phyloP scores from a whole-genome alignment of 2,888 invertebrate species.

The Philopedon plagiatum region DNA sequence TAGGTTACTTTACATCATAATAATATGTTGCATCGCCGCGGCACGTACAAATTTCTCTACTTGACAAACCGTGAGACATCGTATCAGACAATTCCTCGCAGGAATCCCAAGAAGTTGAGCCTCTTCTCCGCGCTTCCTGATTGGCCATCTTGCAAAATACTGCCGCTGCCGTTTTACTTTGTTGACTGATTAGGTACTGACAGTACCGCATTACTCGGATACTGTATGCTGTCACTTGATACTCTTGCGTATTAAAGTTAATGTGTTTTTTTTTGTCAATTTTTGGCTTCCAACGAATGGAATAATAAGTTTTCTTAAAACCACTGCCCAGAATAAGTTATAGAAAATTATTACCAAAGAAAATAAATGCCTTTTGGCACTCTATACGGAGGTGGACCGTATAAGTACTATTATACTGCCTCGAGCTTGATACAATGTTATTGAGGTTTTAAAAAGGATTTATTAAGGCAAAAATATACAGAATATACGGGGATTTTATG shows the following conservation, averaged over 20 bases:
- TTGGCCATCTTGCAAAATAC: slow-evolving; percentile 38
- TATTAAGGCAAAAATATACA: no score
- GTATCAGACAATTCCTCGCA: slow-evolving; percentile 34
- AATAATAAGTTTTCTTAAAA: no score
- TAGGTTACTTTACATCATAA: background rate
- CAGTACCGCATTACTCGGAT: slow-evolving; percentile 24
- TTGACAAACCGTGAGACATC: slow-evolving; percentile 42
- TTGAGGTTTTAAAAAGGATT: no score
- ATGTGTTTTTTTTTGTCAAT: slow-evolving; percentile 6
- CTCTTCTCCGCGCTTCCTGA: slow-evolving; percentile 25
- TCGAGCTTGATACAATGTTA: no score
- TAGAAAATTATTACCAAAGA: no score
- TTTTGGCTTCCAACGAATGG: background rate
- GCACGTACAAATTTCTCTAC: slow-evolving; percentile 34
- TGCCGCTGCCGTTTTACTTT: slow-evolving; percentile 27
- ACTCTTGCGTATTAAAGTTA: slow-evolving; percentile 30
- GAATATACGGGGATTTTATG: no score
- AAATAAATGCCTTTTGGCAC: no score
- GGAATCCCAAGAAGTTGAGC: slow-evolving; percentile 31
- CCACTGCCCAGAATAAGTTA: no score
- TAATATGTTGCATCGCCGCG: background rate
- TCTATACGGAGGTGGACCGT: no score
- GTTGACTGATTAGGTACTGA: slow-evolving; percentile 43
- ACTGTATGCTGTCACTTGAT: slow-evolving; percentile 19
- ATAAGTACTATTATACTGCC: no score